Evolutionary conservation across 2,113 vertebrate species (phyloP), one percentile per base, ranked within the genome.

Genomic region (Phoxinus phoxinus): DNA sequence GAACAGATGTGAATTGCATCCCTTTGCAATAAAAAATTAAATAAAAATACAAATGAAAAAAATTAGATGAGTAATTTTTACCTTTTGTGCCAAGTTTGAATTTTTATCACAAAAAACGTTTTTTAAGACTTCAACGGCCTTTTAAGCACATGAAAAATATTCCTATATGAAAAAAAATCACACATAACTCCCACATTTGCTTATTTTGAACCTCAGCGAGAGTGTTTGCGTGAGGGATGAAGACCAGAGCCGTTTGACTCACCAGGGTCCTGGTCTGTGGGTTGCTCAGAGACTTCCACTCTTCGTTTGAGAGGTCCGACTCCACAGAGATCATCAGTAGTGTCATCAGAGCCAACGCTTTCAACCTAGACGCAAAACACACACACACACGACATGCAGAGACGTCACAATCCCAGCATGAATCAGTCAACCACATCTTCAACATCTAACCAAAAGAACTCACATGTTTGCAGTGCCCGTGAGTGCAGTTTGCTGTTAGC

Each of bases 251-350:
- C 11, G 67, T 56, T 6, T 58, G 23, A 69, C 84, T 92, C 88
- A 92, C 71, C 85, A 87, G 83, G 63, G 86, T 87, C 73, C 91
- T 92, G 89, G 89, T 92, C 44, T 91, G 90, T 83, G 90, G 82
- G 86, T 94, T 92, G 86, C 85, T 84, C 25, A 86, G 46, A 81
- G 81, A 89, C 88, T 93, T 91, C 86, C 88, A 7, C 87, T 90
- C 89, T 84, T 87, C 82, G 12, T 87, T 88, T 41, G 81, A 75
- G 67, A 85, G 86, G 61, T 86, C 84, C 37, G 87, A 77, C 85
- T 85, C 37, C 77, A 85, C 75, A 44, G 58, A 83, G 61, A 77
- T 44, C 27, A 87, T 78, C 63, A 88, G 77, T 61, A 81, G 69
- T 69, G 44, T 58, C 61, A 83, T 81, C 37, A 88, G 69, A 78